A percentile compares a stretch with the other conserved stretches of the same genome.
Conservation (phyloP, 2,888 invertebrate genomes). For the Tromatobia lineatoria region DNA sequence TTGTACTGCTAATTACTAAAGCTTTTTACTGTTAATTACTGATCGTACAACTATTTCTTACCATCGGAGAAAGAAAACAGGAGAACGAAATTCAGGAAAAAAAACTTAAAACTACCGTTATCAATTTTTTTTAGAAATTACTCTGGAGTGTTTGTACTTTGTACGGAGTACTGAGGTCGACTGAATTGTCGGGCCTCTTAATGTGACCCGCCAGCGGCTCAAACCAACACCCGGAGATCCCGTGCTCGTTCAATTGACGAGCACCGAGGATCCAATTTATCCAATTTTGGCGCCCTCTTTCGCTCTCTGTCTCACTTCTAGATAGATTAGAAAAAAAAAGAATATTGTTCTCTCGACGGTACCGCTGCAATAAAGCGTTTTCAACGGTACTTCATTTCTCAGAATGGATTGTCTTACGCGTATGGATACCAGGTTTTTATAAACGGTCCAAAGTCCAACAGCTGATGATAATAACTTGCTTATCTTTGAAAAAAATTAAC, state of each 20-base stretch:
- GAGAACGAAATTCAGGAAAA: neutral
- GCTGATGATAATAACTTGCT: neutral
- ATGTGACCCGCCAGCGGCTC: neutral
- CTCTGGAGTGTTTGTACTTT: neutral
- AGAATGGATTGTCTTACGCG: neutral
- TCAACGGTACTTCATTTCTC: neutral
- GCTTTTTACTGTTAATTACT: no score
- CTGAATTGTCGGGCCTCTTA: neutral
- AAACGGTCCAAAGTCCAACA: constrained; percentile 6
- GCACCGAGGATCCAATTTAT: constrained; percentile 29
- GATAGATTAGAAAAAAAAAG: neutral
- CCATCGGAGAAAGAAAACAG: neutral
- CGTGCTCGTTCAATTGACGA: constrained; percentile 26
- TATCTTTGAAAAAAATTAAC: neutral
- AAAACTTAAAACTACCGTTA: neutral
- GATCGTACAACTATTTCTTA: no score
- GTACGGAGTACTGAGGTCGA: constrained; percentile 1
- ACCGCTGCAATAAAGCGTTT: neutral
- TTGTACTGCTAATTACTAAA: no score
- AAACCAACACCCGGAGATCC: constrained; percentile 17
- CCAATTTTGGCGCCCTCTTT: constrained; percentile 27
- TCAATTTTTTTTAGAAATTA: neutral
- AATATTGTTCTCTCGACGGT: neutral
- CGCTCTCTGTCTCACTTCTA: neutral
- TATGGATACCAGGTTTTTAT: neutral